phyloP scores from a whole-genome alignment of 2,888 invertebrate genomes.

The Mimas tiliae region DNA sequence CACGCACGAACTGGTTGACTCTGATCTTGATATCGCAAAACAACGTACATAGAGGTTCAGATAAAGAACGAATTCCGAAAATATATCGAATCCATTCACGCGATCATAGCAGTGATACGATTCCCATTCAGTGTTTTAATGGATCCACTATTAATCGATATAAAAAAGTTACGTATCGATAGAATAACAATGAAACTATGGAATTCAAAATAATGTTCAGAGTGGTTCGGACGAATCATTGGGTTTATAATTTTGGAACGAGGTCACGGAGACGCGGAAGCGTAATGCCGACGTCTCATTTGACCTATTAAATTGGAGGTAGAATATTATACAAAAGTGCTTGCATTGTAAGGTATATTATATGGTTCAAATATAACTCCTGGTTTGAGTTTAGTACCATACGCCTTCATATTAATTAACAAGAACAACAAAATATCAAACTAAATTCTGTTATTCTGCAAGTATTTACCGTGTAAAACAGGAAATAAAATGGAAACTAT shows the following conservation, averaged over 20 bases:
- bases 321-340: not conserved
- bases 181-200: constrained; percentile 8
- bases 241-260: constrained; percentile 33
- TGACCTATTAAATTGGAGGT: constrained; percentile 48
- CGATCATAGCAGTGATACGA: constrained; percentile 44
- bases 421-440: too few relatives aligned
- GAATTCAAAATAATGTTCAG: not conserved
- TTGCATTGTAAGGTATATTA: too few relatives aligned
- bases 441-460: too few relatives aligned
- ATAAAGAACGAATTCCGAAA: constrained; percentile 37
- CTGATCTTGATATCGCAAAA: not conserved
- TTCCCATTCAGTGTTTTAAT: constrained; percentile 51
- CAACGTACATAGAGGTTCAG: constrained; percentile 41
- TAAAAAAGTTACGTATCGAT: constrained; percentile 41
- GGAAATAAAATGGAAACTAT: not conserved
- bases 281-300: constrained; percentile 43
- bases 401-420: too few relatives aligned
- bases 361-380: too few relatives aligned
- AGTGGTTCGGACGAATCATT: constrained; percentile 1
- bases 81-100: constrained; percentile 58
- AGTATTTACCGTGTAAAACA: not conserved
- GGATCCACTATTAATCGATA: constrained; percentile 40
- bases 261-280: constrained; percentile 44
- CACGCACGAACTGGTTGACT: not conserved
- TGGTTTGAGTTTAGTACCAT: too few relatives aligned